phyloP scores from a whole-genome alignment of 1,140 invertebrate genomes.

The Drosophila nigromelanica region DNA sequence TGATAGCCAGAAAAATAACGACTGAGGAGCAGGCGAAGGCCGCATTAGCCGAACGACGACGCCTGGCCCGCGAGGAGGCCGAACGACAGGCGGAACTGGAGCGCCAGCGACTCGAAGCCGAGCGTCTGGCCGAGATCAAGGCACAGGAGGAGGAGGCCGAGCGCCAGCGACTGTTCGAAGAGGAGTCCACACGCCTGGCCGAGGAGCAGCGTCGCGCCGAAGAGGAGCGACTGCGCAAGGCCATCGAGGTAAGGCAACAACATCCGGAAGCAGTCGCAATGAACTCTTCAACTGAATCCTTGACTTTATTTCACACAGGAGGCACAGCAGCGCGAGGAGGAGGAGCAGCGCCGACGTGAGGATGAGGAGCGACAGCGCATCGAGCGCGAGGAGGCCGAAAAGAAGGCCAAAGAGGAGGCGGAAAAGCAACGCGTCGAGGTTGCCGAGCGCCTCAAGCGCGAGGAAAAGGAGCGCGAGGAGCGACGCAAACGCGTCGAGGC shows the following conservation, averaged over 20 bases:
- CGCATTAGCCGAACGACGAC: constrained; percentile 92
- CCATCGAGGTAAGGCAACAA: constrained; percentile 86
- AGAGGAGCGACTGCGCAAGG: constrained; percentile 89
- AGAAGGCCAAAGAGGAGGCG: constrained; percentile 90
- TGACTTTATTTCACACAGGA: constrained; percentile 83
- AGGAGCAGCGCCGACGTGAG: constrained; percentile 86
- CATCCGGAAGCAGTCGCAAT: background rate
- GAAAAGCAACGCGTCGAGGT: constrained; percentile 91
- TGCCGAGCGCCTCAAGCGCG: constrained; percentile 89
- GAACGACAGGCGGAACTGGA: constrained; percentile 93
- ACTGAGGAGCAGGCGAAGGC: constrained; percentile 96
- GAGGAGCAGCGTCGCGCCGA: constrained; percentile 89
- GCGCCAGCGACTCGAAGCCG: constrained; percentile 89
- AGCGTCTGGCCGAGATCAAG: constrained; percentile 90
- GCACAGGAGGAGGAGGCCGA: constrained; percentile 94
- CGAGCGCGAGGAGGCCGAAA: constrained; percentile 91
- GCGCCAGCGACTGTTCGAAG: constrained; percentile 90
- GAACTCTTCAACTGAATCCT: no score
- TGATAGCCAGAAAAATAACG: constrained; percentile 89
- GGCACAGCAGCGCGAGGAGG: constrained; percentile 88
- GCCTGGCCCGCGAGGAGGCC: constrained; percentile 92
- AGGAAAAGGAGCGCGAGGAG: constrained; percentile 91
- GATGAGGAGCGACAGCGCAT: constrained; percentile 89
- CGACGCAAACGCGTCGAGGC: constrained; percentile 92
- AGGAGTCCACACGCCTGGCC: constrained; percentile 89